A percentile compares a stretch with the other conserved stretches of the same genome.
Evolutionary conservation across 2,797 vertebrate species (phyloP).

Genomic region (Periparus ater): DNA sequence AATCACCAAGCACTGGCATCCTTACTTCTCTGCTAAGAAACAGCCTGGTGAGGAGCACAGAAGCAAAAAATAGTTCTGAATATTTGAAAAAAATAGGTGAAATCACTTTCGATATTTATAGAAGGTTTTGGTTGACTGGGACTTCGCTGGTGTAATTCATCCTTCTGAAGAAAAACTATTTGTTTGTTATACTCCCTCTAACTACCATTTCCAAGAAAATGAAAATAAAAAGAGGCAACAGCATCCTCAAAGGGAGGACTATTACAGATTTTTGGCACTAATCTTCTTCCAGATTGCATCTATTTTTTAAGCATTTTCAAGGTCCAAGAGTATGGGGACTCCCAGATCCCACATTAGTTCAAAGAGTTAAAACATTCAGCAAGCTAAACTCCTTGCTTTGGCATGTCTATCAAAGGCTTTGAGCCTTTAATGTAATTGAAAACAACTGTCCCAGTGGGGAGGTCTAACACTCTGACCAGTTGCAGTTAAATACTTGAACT

Average conservation of each 20-base stretch:
- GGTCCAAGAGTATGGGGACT: conserved; percentile 26
- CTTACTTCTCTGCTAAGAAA: neutral
- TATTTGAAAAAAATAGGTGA: neutral
- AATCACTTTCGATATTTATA: neutral
- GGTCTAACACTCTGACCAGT: conserved; percentile 70
- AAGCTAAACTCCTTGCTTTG: conserved; percentile 71
- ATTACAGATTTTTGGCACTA: conserved; percentile 37
- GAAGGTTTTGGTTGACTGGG: neutral
- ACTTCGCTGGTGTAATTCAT: neutral
- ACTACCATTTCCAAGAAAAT: conserved; percentile 36
- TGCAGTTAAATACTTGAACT: conserved; percentile 72
- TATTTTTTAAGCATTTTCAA: conserved; percentile 70
- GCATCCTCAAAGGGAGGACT: conserved; percentile 41
- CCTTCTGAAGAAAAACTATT: neutral
- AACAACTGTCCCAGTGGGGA: conserved; percentile 73
- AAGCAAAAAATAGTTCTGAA: neutral
- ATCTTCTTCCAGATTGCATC: conserved; percentile 54
- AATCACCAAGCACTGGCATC: neutral
- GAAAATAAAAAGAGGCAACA: conserved; percentile 41
- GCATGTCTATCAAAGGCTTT: conserved; percentile 67
- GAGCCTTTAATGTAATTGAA: conserved; percentile 76
- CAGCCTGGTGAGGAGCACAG: neutral
- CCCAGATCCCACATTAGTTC: conserved; percentile 59
- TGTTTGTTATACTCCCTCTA: conserved; percentile 6
- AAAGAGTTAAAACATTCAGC: conserved; percentile 71